These are phyloP conservation scores for Vulpes vulpes DNA, from an alignment of 2,113 vertebrate species.

Conservation along the genomic window DNA sequence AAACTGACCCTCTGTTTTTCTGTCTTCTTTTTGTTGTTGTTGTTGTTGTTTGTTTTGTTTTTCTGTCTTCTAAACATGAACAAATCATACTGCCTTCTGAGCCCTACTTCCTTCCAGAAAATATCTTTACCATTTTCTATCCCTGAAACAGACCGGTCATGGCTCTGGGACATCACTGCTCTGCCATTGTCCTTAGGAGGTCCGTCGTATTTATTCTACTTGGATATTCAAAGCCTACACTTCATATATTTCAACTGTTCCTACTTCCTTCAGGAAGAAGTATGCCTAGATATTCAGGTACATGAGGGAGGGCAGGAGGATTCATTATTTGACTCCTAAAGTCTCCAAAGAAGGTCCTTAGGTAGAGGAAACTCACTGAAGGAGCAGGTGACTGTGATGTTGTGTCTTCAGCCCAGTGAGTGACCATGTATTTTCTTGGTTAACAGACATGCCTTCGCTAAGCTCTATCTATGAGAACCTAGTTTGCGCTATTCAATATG, in stretches of 20 bases:
- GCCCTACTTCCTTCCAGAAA: conserved; percentile 5
- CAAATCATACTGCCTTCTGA: background rate
- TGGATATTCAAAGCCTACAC: background rate
- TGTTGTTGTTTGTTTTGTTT: background rate
- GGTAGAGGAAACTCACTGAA: background rate
- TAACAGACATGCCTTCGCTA: background rate
- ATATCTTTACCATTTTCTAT: background rate
- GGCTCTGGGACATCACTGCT: background rate
- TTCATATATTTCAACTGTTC: background rate
- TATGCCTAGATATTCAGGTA: background rate
- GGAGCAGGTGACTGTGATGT: background rate
- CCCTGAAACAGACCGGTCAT: background rate
- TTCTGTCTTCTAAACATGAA: background rate
- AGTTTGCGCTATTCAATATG: background rate
- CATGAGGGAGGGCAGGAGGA: background rate
- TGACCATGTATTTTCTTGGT: background rate
- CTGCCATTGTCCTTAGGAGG: background rate
- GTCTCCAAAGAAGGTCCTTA: background rate
- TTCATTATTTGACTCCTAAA: background rate
- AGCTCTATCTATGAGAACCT: background rate
- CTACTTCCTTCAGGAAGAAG: background rate
- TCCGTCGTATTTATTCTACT: background rate
- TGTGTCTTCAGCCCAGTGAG: background rate
- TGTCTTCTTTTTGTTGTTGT: background rate
- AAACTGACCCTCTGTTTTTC: background rate